phyloP scores from a whole-genome alignment of 2,888 invertebrate genomes.

The Cyrtodaria siliqua region DNA sequence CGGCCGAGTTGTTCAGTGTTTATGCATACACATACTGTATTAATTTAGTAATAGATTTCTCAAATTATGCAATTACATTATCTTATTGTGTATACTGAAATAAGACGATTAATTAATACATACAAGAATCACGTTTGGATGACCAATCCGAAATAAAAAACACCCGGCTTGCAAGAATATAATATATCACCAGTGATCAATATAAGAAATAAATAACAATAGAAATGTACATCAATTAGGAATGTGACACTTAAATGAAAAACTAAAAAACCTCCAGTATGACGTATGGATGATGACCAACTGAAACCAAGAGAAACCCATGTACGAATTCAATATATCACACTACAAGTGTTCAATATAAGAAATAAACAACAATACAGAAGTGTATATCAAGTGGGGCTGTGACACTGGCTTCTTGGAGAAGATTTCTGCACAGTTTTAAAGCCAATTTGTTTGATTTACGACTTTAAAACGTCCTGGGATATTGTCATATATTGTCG shows the following conservation, averaged over 20 bases:
- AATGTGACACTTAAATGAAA: conserved; percentile 35
- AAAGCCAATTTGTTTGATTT: conserved; percentile 51
- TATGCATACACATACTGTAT: too few species aligned
- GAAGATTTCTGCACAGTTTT: conserved; percentile 43
- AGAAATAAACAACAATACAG: conserved; percentile 43
- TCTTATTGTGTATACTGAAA: too few species aligned
- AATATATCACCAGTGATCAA: not conserved
- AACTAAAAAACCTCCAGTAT: too few species aligned
- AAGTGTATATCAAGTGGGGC: conserved; percentile 9
- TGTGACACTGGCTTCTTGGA: conserved; percentile 28
- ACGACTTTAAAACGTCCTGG: conserved; percentile 33
- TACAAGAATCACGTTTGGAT: too few species aligned
- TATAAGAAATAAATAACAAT: conserved; percentile 43
- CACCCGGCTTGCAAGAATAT: not conserved
- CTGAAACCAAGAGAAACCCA: too few species aligned
- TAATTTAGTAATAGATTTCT: too few species aligned
- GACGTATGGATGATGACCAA: too few species aligned
- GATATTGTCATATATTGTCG: conserved; percentile 40
- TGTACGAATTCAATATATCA: conserved; percentile 4
- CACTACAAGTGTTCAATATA: conserved; percentile 5
- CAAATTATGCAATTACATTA: too few species aligned
- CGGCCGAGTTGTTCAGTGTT: too few species aligned
- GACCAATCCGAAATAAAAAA: too few species aligned
- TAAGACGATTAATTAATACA: too few species aligned
- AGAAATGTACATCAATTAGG: conserved; percentile 10